Base-by-base conservation (phyloP, 2,888 invertebrate species). In the Eupeodes luniger region DNA sequence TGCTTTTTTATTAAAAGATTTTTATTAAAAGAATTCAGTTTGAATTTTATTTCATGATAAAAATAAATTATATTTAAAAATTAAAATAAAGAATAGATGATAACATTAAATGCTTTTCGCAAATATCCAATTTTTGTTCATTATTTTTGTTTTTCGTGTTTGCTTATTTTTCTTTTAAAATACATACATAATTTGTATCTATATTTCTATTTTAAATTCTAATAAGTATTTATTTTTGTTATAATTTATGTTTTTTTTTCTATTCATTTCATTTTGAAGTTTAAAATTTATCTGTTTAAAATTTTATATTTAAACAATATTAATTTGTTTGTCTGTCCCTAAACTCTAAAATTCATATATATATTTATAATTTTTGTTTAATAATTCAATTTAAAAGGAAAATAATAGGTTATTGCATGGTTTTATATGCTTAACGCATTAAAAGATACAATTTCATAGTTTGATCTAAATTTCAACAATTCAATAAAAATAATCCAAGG, bases 1-100 rank as follows among this genome's bases (percentile, higher is more conserved):
- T 9, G 9, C 2, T 16, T 55, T 57, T 36, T 1, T 9, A 0
- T 4, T 4, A 66, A 49, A n/a, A 16, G 16, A 70, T 12, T 49
- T 12, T 40, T 61, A 74, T 64, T 77, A 55, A 75, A 75, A 84
- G 69, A 49, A 55, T 82, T 82, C 44, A 53, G 74, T 78, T 82
- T 78, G 57, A 40, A 78, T 78, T 86, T 86, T 86, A 86, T 86
- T 86, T 67, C 69, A 78, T 82, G 66, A 78, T 85, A 78, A 86
- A 81, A 86, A 86, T 82, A 79, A 86, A 86, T 86, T 82, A 82
- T 75, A 64, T 69, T 69, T 53, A 55, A 40, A 49, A 69, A 74
- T 66, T 61, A 67, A 79, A 83, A 74, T 66, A 49, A 57, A 74
- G 36, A 77, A 74, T 74, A 77, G 47, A 36, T 66, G 47, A 74